Base-by-base conservation (phyloP, 2,113 vertebrate genomes). In the Atherinomorus stipes region DNA sequence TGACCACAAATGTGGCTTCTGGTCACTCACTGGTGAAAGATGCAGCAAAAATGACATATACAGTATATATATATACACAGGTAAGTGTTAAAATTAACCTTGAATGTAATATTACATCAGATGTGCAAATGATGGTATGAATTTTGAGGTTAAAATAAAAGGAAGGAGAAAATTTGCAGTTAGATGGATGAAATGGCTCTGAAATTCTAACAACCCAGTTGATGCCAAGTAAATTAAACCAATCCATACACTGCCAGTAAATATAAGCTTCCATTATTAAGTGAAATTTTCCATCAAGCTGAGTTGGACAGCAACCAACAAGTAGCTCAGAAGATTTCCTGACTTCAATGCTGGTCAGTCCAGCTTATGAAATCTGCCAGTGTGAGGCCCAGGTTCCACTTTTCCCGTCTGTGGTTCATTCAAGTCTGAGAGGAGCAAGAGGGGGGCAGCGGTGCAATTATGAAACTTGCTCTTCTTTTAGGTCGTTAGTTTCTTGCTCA, bases 391-490 rank as follows among this genome's bases (percentile, higher is more conserved):
- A 64, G 80, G 83, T 87, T 85, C 68, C 85, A 73, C 84, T 87
- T 80, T 85, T 83, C 85, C 69, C 73, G 26, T 81, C 72, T 88
- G 90, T 85, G 82, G 81, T 81, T 90, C 77, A 68, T 74, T 59
- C 83, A 59, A 81, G 85, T 76, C 74, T 74, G 71, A 85, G 84
- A 85, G 85, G 72, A 83, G 58, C 37, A 2, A n/a, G 52, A 45
- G 66, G 56, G 15, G 18, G 37, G 61, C 52, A 65, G 53, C 61
- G 44, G 47, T 0, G 45, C 84, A 89, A 91, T 90, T 90, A 88
- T 90, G 91, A 90, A 93, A 92, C 90, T 71, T 74, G 74, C 89
- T 90, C 90, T 78, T 86, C 70, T 86, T 87, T 83, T 85, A 81
- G 64, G 73, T 84, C 57, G 64, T 52, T 40, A 64, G 63, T 69